phyloP scores from a whole-genome alignment of 2,888 invertebrate species.

The Entomobrya proxima region DNA sequence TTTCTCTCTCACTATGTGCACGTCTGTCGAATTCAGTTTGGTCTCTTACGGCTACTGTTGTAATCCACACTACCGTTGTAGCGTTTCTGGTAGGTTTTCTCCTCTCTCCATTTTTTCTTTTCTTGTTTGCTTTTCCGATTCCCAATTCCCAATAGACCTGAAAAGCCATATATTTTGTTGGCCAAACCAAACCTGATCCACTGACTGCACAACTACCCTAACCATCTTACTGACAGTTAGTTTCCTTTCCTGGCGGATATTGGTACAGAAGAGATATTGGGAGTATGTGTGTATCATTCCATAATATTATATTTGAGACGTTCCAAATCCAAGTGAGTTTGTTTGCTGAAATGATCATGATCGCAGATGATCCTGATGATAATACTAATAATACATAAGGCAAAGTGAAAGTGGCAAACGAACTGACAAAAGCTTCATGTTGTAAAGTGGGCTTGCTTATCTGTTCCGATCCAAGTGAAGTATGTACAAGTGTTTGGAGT shows the following conservation, averaged over 20 bases:
- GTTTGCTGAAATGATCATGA: neutral
- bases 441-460: neutral
- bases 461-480: neutral
- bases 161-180: constrained; percentile 67
- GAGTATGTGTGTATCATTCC: neutral
- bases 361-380: constrained; percentile 26
- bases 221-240: neutral
- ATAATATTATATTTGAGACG: neutral
- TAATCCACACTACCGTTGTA: neutral
- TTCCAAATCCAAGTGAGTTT: constrained; percentile 16
- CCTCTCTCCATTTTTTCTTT: constrained; percentile 1
- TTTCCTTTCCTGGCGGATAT: neutral
- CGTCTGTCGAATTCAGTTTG: neutral
- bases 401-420: constrained; percentile 23
- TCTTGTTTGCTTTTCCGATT: constrained; percentile 28
- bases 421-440: constrained; percentile 35
- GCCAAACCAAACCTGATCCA: constrained; percentile 39
- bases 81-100: constrained; percentile 2
- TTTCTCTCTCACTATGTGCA: neutral
- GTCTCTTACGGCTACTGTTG: neutral
- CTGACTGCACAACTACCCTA: neutral
- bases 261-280: neutral
- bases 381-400: constrained; percentile 47
- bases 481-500: neutral
- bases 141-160: constrained; percentile 54